Evolutionary conservation across 2,888 invertebrate species (phyloP).

Genomic region (Eurytoma californica): DNA sequence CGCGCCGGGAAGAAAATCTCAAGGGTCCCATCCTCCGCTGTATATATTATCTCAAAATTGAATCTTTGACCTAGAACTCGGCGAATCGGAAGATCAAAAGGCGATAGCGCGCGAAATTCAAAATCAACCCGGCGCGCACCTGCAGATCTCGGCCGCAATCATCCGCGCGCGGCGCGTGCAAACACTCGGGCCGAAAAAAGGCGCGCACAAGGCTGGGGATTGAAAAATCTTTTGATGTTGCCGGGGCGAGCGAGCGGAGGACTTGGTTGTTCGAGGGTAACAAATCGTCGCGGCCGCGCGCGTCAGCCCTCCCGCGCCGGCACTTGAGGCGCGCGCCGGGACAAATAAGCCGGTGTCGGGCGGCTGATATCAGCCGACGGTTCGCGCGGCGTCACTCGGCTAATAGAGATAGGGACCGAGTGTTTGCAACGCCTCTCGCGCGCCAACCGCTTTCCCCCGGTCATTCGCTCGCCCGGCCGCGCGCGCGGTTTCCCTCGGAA

Average conservation of each 20-base stretch:
- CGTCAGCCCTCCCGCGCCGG: slow-evolving; percentile 54
- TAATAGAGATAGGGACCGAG: slow-evolving; percentile 74
- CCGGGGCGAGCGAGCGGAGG: not conserved
- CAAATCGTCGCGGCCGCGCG: slow-evolving; percentile 56
- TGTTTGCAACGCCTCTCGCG: slow-evolving; percentile 62
- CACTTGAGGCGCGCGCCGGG: slow-evolving; percentile 51
- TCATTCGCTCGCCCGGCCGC: slow-evolving; percentile 57
- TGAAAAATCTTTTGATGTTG: slow-evolving; percentile 2
- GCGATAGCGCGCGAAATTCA: not conserved
- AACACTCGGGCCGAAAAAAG: not conserved
- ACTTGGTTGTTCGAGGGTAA: slow-evolving; percentile 62
- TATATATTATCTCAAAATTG: not conserved
- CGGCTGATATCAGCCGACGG: slow-evolving; percentile 62
- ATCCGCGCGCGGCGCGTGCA: not conserved
- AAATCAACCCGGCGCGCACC: slow-evolving; percentile 3
- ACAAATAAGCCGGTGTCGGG: slow-evolving; percentile 67
- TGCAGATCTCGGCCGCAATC: not conserved
- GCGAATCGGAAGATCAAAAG: slow-evolving; percentile 9
- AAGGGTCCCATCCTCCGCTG: not conserved
- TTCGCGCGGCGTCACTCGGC: slow-evolving; percentile 69
- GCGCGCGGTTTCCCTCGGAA: slow-evolving; percentile 58
- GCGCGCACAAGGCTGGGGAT: not conserved
- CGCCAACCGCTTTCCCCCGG: slow-evolving; percentile 57
- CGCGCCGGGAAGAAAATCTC: not conserved
- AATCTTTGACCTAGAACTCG: not conserved